Evolutionary conservation across 30 jellyfish, hydroid and myxozoan genomes (phyloP).

Genomic region (Pseudorhiza aurosa): DNA sequence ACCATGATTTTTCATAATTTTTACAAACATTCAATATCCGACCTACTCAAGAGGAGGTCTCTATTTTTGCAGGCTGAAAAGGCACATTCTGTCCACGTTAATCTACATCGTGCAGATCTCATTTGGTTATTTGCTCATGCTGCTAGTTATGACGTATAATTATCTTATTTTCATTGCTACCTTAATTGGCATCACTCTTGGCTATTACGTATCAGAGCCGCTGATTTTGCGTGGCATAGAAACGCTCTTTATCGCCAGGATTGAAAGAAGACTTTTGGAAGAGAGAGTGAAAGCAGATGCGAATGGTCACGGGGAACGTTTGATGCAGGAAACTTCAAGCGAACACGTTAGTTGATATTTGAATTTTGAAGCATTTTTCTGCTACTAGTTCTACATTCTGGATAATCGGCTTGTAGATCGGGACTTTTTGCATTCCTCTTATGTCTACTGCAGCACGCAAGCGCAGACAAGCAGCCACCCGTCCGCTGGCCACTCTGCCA

Average conservation of each 20-base stretch:
- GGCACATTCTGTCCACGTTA: constrained; percentile 50
- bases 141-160: constrained; percentile 67
- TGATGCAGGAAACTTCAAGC: background rate
- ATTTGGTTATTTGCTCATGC: constrained; percentile 61
- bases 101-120: constrained; percentile 55
- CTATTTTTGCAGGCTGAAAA: constrained; percentile 31
- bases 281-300: background rate
- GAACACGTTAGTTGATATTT: background rate
- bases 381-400: too few species aligned
- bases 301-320: constrained; percentile 5
- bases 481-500: too few species aligned
- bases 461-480: too few species aligned
- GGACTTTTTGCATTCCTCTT: too few species aligned
- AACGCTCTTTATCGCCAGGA: constrained; percentile 29
- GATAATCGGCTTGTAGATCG: too few species aligned
- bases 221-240: constrained; percentile 63
- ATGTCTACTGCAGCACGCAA: too few species aligned
- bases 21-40: too few species aligned
- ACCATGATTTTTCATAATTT: too few species aligned
- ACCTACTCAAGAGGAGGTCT: background rate
- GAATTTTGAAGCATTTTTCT: too few species aligned
- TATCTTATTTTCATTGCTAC: constrained; percentile 30
- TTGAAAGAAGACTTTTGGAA: background rate
- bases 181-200: constrained; percentile 62
- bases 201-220: constrained; percentile 71